Base-by-base conservation (phyloP, 2,888 invertebrate species). In the Cephus pygmeus region DNA sequence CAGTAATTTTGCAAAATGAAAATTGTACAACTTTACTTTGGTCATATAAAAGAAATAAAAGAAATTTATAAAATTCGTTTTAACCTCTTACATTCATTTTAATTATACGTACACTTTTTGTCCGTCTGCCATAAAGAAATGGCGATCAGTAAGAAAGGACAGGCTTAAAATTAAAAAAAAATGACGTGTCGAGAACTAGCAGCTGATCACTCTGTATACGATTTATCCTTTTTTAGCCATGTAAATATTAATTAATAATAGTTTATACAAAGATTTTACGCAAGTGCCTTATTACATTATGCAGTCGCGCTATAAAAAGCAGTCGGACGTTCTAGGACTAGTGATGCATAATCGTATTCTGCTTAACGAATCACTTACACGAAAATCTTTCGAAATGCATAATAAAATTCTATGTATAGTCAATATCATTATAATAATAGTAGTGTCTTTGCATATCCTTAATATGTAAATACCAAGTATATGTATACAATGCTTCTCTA, bases 401-500 rank as follows among this genome's bases (percentile, higher is more conserved):
- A 73, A 74, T 73, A 85, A 86, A 81, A 82, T 83, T 85, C 84
- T 84, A 85, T 83, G 83, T 86, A 86, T 84, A 83, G 81, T 86
- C 80, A 81, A 87, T 88, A 84, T 86, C 86, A 83, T 84, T 33
- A 15, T 86, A 83, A 15, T 86, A 83, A 81, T 87, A 86, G 83
- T 87, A 88, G 84, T 86, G 84, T 86, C 84, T 86, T 88, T 88
- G 87, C 84, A 85, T 80, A 78, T 69, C 77, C 79, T 81, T 85
- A 83, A 79, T 81, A 83, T 79, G 78, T 85, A 82, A 80, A 83
- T 76, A 78, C 81, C 80, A 76, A 78, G 73, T 77, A 76, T 76
- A 77, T 76, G 69, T 78, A 73, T 68, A n/a, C 68, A 23, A 76
- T 79, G 76, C 77, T 69, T 75, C 1, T 87, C 94, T 94, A 98